phyloP scores from a whole-genome alignment of 2,888 invertebrate species.

The Leptopilina myrica region DNA sequence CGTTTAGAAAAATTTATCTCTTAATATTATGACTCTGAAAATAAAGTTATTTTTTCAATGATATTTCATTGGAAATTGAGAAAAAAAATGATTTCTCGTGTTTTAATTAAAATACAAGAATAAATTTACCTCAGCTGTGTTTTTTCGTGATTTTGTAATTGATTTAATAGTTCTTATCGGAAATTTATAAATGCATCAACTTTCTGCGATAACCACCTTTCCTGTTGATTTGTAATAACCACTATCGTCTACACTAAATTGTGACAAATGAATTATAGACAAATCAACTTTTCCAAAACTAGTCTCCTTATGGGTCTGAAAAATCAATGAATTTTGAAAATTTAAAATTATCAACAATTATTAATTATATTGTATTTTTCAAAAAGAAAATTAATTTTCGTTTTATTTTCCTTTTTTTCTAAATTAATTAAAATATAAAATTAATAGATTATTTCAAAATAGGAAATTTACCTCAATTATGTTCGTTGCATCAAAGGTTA shows the following conservation, averaged over 20 bases:
- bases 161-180: background rate
- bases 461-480: conserved; percentile 79
- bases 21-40: background rate
- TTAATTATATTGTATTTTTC: background rate
- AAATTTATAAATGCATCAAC: background rate
- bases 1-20: conserved; percentile 22
- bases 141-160: no score
- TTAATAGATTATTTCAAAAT: no score
- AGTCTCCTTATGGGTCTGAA: conserved; percentile 79
- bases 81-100: background rate
- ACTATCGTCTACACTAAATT: conserved; percentile 74
- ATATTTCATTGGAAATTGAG: background rate
- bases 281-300: conserved; percentile 84
- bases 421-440: no score
- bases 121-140: no score
- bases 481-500: conserved; percentile 82
- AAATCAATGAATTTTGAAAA: background rate
- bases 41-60: background rate
- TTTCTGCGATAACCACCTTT: conserved; percentile 53
- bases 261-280: conserved; percentile 80
- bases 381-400: no score
- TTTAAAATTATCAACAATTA: conserved; percentile 33
- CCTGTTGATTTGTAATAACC: conserved; percentile 82
- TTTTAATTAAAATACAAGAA: background rate
- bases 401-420: no score